These are phyloP conservation scores for Adrianichthys oophorus DNA, from an alignment of 2,797 vertebrate species.

Conservation along the genomic window DNA sequence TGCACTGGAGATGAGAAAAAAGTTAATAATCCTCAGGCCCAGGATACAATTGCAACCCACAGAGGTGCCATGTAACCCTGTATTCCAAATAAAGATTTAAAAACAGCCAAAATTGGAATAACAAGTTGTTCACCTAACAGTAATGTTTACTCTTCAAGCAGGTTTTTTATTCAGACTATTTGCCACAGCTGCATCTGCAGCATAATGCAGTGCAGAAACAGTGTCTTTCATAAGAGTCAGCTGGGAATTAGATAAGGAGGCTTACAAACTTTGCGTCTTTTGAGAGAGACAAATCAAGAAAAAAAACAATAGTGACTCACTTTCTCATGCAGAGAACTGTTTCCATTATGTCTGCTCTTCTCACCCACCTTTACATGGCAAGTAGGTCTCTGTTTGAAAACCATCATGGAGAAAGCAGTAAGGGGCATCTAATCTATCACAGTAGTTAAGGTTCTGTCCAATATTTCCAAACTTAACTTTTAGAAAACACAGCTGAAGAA, in stretches of 20 bases:
- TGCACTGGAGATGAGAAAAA: slow-evolving; percentile 27
- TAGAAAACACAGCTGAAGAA: slow-evolving; percentile 24
- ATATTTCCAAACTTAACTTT: slow-evolving; percentile 12
- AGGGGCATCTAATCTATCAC: slow-evolving; percentile 31
- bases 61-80: slow-evolving; percentile 33
- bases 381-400: slow-evolving; percentile 24
- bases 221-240: slow-evolving; percentile 46
- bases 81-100: slow-evolving; percentile 30
- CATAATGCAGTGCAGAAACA: slow-evolving; percentile 28
- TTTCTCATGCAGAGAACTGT: slow-evolving; percentile 39
- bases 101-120: slow-evolving; percentile 40
- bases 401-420: slow-evolving; percentile 19
- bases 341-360: slow-evolving; percentile 45
- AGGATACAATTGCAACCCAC: slow-evolving; percentile 23
- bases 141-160: slow-evolving; percentile 53
- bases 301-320: slow-evolving; percentile 52
- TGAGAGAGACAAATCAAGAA: slow-evolving; percentile 42
- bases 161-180: slow-evolving; percentile 55
- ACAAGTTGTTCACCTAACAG: slow-evolving; percentile 56
- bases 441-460: slow-evolving; percentile 25
- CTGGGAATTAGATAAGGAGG: slow-evolving; percentile 53
- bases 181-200: slow-evolving; percentile 38
- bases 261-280: slow-evolving; percentile 56
- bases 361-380: slow-evolving; percentile 34
- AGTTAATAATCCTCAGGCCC: slow-evolving; percentile 28